Conservation (phyloP, 2,113 vertebrate genomes). For the Petrocephalus zakoni region DNA sequence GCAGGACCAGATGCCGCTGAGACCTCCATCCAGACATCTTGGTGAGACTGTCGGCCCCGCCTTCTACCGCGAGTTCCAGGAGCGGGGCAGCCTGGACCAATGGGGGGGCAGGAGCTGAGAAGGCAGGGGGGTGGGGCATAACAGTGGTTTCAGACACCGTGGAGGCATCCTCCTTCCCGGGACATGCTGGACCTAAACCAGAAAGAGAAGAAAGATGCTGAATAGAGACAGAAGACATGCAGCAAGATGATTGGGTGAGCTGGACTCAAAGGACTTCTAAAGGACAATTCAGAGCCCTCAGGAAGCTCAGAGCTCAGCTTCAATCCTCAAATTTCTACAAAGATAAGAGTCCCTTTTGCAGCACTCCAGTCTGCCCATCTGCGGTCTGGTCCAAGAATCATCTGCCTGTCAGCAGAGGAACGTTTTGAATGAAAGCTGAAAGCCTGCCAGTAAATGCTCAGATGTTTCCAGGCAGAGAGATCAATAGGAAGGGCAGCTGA, state of each 20-base stretch:
- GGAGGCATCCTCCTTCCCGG: conserved; percentile 52
- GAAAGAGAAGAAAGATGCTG: background rate
- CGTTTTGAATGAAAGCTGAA: background rate
- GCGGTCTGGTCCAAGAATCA: background rate
- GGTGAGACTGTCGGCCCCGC: conserved; percentile 41
- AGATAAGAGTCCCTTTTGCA: background rate
- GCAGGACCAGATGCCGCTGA: conserved; percentile 66
- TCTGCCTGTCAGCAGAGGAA: background rate
- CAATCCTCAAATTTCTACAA: background rate
- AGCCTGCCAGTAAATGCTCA: background rate
- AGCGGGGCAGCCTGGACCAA: conserved; percentile 17
- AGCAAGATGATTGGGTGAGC: background rate
- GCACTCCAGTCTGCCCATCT: background rate
- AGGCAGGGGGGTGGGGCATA: conserved; percentile 23
- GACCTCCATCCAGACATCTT: conserved; percentile 68
- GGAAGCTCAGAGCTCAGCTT: background rate
- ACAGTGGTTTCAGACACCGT: conserved; percentile 39
- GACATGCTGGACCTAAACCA: conserved; percentile 56
- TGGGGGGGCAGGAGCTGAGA: conserved; percentile 35
- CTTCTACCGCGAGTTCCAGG: conserved; percentile 26
- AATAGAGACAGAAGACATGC: background rate
- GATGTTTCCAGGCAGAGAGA: background rate
- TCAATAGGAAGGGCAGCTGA: background rate
- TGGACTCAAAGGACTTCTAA: background rate
- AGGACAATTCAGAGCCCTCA: background rate